phyloP scores from a whole-genome alignment of 1,140 invertebrate genomes.

The Plectus sambesii region DNA sequence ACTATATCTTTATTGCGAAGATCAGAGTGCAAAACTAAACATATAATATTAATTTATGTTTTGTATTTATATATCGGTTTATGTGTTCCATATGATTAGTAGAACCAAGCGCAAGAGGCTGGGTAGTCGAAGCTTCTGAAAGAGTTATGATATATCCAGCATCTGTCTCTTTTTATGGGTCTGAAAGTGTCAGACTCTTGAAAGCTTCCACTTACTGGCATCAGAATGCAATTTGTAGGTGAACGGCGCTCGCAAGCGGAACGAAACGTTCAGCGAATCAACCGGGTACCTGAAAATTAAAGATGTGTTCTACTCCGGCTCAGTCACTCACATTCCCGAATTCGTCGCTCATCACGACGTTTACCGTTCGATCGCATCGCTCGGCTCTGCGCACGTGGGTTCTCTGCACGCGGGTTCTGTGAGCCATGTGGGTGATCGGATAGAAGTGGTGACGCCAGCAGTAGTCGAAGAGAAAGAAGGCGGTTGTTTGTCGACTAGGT shows the following conservation, averaged over 20 bases:
- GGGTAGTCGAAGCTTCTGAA: too few relatives aligned
- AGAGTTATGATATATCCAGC: too few relatives aligned
- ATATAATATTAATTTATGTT: too few relatives aligned
- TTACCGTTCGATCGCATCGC: constrained; percentile 19
- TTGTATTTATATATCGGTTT: too few relatives aligned
- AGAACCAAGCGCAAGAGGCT: too few relatives aligned
- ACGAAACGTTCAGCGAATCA: constrained; percentile 43
- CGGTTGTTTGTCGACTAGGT: too few relatives aligned
- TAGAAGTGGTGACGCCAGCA: constrained; percentile 4
- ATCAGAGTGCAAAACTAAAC: too few relatives aligned
- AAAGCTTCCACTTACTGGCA: too few relatives aligned
- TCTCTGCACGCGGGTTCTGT: neutral
- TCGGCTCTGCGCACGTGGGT: constrained; percentile 16
- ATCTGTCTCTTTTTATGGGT: too few relatives aligned
- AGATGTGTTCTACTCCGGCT: constrained; percentile 75
- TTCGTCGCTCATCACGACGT: constrained; percentile 45
- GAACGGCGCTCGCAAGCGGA: constrained; percentile 30
- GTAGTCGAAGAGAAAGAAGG: constrained; percentile 31
- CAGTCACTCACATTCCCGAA: constrained; percentile 57
- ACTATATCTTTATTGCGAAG: too few relatives aligned
- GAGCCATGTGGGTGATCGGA: constrained; percentile 5
- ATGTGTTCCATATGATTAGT: too few relatives aligned
- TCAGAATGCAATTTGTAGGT: constrained; percentile 23
- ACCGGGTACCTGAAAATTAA: constrained; percentile 65
- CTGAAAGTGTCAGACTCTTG: too few relatives aligned